Conservation (phyloP, 1,140 invertebrate species). For the Aphelenchoides fujianensis region DNA sequence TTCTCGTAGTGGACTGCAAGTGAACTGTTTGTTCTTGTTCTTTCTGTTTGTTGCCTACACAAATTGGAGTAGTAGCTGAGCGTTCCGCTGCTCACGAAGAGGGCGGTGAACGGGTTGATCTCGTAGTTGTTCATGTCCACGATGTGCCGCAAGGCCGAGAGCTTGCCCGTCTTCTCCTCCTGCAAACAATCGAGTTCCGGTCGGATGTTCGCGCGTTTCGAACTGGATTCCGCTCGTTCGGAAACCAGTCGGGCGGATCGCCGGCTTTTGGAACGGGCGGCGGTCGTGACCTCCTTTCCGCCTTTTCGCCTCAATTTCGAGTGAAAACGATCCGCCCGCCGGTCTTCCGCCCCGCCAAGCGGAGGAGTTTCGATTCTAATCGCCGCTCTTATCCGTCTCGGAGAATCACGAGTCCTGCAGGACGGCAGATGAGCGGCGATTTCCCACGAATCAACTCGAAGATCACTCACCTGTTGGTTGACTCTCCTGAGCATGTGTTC, state of each 20-base stretch:
- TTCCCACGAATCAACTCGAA: too few relatives aligned
- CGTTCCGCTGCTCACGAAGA: constrained; percentile 60
- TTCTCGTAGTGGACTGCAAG: constrained; percentile 62
- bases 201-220: neutral
- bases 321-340: neutral
- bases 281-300: neutral
- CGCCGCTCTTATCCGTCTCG: neutral
- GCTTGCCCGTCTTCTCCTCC: constrained; percentile 53
- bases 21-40: too few relatives aligned
- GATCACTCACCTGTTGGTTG: constrained; percentile 50
- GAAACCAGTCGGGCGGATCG: neutral
- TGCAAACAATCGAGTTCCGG: constrained; percentile 23
- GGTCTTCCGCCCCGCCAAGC: neutral
- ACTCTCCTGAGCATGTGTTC: constrained; percentile 61
- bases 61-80: constrained; percentile 59
- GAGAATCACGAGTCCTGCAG: neutral
- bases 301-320: constrained; percentile 19
- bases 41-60: too few relatives aligned
- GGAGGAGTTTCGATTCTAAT: constrained; percentile 3
- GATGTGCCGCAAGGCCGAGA: constrained; percentile 54
- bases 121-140: constrained; percentile 62
- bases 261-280: neutral
- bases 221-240: neutral
- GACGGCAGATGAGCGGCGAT: too few relatives aligned
- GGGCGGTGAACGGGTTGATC: constrained; percentile 62